Evolutionary conservation across 2,113 vertebrate genomes (phyloP), one percentile per base, ranked within the genome.

Genomic region (Leucoraja erinaceus): DNA sequence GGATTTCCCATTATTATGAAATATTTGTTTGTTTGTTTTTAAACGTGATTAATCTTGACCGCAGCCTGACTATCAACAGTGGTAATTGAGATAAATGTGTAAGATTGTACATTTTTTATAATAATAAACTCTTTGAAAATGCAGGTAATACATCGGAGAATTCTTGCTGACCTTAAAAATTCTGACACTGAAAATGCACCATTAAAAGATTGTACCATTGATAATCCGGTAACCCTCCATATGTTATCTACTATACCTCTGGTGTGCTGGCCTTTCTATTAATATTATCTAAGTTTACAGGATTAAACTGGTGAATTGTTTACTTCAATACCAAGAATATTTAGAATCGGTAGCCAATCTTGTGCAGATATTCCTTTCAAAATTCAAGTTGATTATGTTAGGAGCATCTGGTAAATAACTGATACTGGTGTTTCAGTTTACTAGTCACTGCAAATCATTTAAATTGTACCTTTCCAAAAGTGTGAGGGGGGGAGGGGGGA

Each of bases 81-180:
- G 22, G 72, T 72, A 68, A 47, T 20, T 47, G n/a, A 33, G 63
- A 38, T 6, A 90, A 91, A 38, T 70, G 20, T 72, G 20, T 38
- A 47, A 72, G n/a, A 22, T 91, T 91, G 88, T 38, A 72, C 10
- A 91, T 70, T 91, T 54, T 70, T 72, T 91, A 90, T 91, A 47
- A 91, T 33, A 47, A 54, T 81, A 38, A 47, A 91, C 68, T 91
- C 63, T 91, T 72, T 91, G 90, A 91, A 91, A 91, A 91, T 91
- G 68, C 95, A 97, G 96, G 95, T 96, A 94, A 96, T 97, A 95
- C 96, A 97, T 94, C 96, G 96, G 93, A 95, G 95, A 93, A 94
- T 97, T 95, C 95, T 97, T 94, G 59, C 95, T 96, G 96, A 97
- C 95, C 94, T 97, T 95, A 97, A 97, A 95, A 96, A 96, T 95